phyloP scores from a whole-genome alignment of 2,113 vertebrate species.

The Calidris pygmaea region DNA sequence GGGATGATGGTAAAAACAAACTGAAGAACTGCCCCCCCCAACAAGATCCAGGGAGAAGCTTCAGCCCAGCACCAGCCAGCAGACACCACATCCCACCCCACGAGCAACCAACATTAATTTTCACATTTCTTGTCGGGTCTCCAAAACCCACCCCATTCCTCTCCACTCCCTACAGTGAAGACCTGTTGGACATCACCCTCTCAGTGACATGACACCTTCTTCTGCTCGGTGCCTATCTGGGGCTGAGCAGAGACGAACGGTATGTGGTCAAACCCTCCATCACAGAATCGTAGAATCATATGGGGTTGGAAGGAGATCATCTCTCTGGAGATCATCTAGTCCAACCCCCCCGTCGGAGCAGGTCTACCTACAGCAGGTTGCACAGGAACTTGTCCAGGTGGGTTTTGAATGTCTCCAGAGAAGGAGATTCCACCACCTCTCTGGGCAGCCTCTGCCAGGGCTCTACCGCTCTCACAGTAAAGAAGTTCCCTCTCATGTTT shows the following conservation, averaged over 20 bases:
- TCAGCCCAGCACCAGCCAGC: not conserved
- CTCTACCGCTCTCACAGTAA: no score
- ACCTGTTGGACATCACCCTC: not conserved
- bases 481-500: no score
- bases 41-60: not conserved
- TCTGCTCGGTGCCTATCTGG: not conserved
- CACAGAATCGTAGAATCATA: not conserved
- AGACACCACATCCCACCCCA: not conserved
- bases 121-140: not conserved
- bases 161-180: rapidly evolving
- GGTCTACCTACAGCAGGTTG: no score
- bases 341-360: no score
- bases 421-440: no score
- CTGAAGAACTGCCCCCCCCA: not conserved
- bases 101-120: not conserved
- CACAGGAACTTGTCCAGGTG: no score
- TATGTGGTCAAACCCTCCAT: not conserved
- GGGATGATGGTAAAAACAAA: not conserved
- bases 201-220: not conserved
- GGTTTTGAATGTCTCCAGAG: no score
- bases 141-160: not conserved
- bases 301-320: no score
- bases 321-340: no score
- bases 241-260: not conserved
- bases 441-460: no score